Percentiles rank a stretch among this genome's conserved stretches.
Conservation (phyloP, 1,140 invertebrate species). For the Psilanteris sp. region DNA sequence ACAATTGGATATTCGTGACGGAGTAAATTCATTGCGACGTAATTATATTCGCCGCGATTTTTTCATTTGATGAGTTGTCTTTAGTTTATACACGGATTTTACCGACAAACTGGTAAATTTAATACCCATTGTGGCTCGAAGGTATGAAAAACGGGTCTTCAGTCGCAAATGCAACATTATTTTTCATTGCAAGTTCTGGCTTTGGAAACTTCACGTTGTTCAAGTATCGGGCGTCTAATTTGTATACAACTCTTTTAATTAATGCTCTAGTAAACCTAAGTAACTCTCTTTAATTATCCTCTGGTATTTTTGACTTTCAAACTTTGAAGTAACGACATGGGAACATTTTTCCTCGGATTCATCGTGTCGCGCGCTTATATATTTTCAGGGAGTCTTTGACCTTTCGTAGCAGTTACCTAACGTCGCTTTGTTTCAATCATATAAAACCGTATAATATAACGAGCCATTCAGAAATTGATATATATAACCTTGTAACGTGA, state of each 20-base stretch:
- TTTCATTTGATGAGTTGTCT: slow-evolving; percentile 15
- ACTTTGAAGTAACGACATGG: slow-evolving; percentile 26
- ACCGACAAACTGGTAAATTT: slow-evolving; percentile 1
- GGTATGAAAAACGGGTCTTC: slow-evolving; percentile 21
- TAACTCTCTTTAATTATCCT: slow-evolving; percentile 54
- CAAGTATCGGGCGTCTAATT: slow-evolving; percentile 37
- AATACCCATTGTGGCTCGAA: slow-evolving; percentile 6
- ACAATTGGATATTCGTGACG: slow-evolving; percentile 20
- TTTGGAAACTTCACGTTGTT: slow-evolving; percentile 13
- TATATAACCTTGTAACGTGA: no score
- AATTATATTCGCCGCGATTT: slow-evolving; percentile 8
- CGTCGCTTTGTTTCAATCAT: no score
- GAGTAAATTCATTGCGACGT: slow-evolving; percentile 1
- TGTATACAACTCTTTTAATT: slow-evolving; percentile 53
- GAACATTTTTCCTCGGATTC: slow-evolving; percentile 43
- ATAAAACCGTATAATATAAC: no score
- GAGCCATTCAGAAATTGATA: no score
- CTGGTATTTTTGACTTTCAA: slow-evolving; percentile 43
- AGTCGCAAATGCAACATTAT: slow-evolving; percentile 12
- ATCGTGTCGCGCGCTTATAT: slow-evolving; percentile 1
- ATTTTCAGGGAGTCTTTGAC: slow-evolving; percentile 32
- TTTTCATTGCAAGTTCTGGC: slow-evolving; percentile 12
- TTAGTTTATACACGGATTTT: slow-evolving; percentile 2
- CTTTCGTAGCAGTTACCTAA: slow-evolving; percentile 18
- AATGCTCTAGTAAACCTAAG: slow-evolving; percentile 25